These are phyloP conservation scores for Limnodromus scolopaceus DNA, from an alignment of 2,797 vertebrate species.

Conservation along the genomic window DNA sequence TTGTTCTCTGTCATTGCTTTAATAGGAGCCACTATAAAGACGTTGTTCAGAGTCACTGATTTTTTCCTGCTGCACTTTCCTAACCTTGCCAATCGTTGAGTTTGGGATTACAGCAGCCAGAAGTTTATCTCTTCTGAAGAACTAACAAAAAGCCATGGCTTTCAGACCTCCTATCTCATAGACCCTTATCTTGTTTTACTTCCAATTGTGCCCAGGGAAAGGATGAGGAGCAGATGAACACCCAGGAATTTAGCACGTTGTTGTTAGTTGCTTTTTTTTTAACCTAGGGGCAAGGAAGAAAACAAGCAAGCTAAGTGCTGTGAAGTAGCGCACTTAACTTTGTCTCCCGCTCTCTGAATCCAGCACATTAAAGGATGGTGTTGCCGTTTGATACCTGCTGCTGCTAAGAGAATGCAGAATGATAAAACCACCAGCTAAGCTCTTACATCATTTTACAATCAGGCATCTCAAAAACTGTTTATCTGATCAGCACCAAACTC, in stretches of 20 bases:
- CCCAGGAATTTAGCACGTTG: constrained; percentile 39
- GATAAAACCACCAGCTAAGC: constrained; percentile 78
- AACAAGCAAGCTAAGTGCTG: constrained; percentile 20
- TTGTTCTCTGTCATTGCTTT: not conserved
- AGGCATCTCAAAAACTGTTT: constrained; percentile 91
- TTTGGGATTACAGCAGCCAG: constrained; percentile 1
- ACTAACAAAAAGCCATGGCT: not conserved
- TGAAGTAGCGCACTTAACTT: constrained; percentile 26
- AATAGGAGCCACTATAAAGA: not conserved
- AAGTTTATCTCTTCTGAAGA: constrained; percentile 31
- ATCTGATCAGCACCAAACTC: constrained; percentile 91
- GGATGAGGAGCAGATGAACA: constrained; percentile 33
- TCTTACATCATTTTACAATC: constrained; percentile 90
- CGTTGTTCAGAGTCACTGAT: not conserved
- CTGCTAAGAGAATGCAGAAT: constrained; percentile 67
- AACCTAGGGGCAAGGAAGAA: constrained; percentile 44
- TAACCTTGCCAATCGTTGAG: constrained; percentile 24
- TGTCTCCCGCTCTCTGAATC: not conserved
- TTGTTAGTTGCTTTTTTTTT: constrained; percentile 16
- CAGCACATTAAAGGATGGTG: constrained; percentile 63
- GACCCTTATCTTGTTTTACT: constrained; percentile 34
- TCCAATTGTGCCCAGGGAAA: constrained; percentile 9
- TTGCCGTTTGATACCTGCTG: constrained; percentile 66
- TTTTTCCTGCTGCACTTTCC: not conserved
- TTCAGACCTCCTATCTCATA: constrained; percentile 26